Conservation (phyloP, 2,113 vertebrate species). For the Charina bottae region DNA sequence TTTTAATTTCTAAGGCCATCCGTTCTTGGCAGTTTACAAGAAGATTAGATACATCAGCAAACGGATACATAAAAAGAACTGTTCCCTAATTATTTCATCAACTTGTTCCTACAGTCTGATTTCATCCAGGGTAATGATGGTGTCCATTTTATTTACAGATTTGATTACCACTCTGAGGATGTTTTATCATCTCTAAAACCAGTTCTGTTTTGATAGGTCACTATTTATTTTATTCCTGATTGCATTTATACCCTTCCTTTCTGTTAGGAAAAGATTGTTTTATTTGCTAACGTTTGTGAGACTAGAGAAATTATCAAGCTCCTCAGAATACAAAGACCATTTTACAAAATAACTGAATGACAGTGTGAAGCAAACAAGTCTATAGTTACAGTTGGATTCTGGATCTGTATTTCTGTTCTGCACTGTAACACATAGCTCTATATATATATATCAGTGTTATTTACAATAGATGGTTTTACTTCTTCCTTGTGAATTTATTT, state of each 20-base stretch:
- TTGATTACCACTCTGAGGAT: background rate
- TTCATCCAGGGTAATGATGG: background rate
- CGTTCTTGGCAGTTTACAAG: background rate
- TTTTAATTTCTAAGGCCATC: background rate
- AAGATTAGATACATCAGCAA: background rate
- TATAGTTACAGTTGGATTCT: background rate
- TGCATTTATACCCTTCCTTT: background rate
- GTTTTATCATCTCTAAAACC: background rate
- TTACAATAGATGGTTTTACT: background rate
- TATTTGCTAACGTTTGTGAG: background rate
- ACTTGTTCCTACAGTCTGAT: background rate
- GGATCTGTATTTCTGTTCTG: background rate
- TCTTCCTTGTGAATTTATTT: slow-evolving; percentile 20
- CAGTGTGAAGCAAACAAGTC: background rate
- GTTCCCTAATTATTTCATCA: background rate
- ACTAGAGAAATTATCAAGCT: background rate
- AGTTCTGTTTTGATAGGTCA: background rate
- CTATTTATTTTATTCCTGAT: background rate
- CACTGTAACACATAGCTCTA: background rate
- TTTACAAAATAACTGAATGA: background rate
- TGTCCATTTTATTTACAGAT: background rate
- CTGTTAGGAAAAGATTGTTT: background rate
- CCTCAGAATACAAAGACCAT: background rate
- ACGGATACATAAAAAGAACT: background rate
- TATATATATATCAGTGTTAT: background rate